A percentile compares a stretch with the other conserved stretches of the same genome.
phyloP scores from a whole-genome alignment of 2,797 vertebrate species.

The Geotrypetes seraphini region DNA sequence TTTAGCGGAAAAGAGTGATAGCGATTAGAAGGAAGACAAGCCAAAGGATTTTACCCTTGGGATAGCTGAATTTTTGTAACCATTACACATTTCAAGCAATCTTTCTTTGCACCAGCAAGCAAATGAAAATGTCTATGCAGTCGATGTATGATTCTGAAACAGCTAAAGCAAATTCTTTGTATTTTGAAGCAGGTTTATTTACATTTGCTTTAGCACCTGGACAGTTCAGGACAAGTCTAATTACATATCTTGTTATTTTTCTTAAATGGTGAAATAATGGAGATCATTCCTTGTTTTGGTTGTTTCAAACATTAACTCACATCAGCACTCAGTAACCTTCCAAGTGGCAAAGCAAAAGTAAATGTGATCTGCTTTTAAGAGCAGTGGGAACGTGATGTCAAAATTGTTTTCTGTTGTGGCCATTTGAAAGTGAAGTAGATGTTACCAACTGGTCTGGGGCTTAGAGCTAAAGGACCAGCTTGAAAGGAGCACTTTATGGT shows the following conservation, averaged over 20 bases:
- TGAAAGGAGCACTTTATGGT: no score
- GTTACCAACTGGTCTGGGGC: no score
- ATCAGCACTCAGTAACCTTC: no score
- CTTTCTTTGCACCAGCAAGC: constrained; percentile 24
- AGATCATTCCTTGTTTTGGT: neutral
- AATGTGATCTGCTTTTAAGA: no score
- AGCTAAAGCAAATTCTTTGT: constrained; percentile 9
- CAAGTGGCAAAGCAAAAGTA: no score
- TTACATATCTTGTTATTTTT: constrained; percentile 24
- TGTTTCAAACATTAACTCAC: no score
- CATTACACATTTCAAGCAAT: constrained; percentile 18
- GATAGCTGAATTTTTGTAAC: constrained; percentile 22
- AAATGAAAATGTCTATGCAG: neutral
- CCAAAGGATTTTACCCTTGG: neutral
- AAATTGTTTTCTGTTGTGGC: no score
- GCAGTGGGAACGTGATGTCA: no score
- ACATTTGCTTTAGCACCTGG: constrained; percentile 25
- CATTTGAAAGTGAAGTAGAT: no score
- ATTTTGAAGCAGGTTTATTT: constrained; percentile 33
- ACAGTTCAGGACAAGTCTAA: constrained; percentile 31
- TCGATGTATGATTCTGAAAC: constrained; percentile 8
- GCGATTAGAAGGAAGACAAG: constrained; percentile 54
- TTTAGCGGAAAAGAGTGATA: constrained; percentile 76
- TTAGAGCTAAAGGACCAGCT: no score
- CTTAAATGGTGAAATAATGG: constrained; percentile 14